These are phyloP conservation scores for Camptogramma bilineatum DNA, from an alignment of 2,888 invertebrate species.

Conservation along the genomic window DNA sequence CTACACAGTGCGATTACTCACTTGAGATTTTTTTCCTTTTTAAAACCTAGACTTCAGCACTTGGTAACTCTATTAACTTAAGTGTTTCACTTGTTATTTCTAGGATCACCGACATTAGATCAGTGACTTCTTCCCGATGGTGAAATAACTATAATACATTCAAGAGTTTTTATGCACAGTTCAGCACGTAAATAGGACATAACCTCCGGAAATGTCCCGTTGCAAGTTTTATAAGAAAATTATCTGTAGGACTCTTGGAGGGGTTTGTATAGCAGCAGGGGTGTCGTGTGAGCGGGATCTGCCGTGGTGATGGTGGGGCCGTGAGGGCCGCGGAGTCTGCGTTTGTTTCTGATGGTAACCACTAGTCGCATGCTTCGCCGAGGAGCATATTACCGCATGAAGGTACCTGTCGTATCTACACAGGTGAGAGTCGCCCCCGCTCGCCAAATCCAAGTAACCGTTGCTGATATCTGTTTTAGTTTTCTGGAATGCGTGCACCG, in stretches of 20 bases:
- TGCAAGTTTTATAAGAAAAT: slow-evolving; percentile 80
- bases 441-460: slow-evolving; percentile 87
- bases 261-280: slow-evolving; percentile 52
- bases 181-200: slow-evolving; percentile 56
- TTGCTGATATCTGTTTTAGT: slow-evolving; percentile 73
- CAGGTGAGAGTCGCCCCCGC: slow-evolving; percentile 85
- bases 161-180: neutral
- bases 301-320: slow-evolving; percentile 54
- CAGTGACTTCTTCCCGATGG: neutral
- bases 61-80: slow-evolving; percentile 65
- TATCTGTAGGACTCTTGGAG: slow-evolving; percentile 79
- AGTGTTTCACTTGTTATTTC: slow-evolving; percentile 3
- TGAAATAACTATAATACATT: neutral
- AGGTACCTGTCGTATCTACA: slow-evolving; percentile 86
- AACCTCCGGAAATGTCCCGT: slow-evolving; percentile 58
- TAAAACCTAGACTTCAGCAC: slow-evolving; percentile 44
- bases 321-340: slow-evolving; percentile 55
- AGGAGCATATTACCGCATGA: slow-evolving; percentile 87
- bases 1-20: slow-evolving; percentile 38
- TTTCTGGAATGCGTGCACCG: slow-evolving; percentile 73
- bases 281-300: slow-evolving; percentile 77
- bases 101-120: neutral
- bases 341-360: slow-evolving; percentile 78
- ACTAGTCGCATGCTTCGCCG: slow-evolving; percentile 77
- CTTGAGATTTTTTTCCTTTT: slow-evolving; percentile 42